These are phyloP conservation scores for Schizopygopsis malacanthus DNA, from an alignment of 2,797 vertebrate genomes.

Conservation along the genomic window DNA sequence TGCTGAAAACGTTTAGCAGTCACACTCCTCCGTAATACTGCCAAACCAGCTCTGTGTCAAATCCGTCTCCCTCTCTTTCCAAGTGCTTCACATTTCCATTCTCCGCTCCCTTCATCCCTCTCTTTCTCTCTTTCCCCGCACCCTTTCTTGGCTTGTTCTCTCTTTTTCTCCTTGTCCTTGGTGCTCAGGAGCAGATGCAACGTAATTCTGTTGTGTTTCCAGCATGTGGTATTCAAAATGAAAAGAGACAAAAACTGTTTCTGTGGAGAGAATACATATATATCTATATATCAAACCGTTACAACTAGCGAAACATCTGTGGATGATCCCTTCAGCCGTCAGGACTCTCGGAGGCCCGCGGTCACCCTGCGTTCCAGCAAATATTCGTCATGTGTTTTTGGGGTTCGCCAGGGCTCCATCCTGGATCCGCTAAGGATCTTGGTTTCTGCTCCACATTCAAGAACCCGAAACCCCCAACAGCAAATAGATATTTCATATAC, in stretches of 20 bases:
- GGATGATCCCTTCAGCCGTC: constrained; percentile 75
- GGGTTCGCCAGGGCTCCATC: constrained; percentile 63
- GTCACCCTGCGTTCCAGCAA: constrained; percentile 73
- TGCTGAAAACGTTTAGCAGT: constrained; percentile 37
- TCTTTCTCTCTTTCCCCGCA: constrained; percentile 41
- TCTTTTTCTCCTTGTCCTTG: constrained; percentile 75
- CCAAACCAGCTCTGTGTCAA: constrained; percentile 70
- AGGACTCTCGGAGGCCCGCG: constrained; percentile 68
- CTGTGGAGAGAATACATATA: constrained; percentile 71
- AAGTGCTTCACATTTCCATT: constrained; percentile 59
- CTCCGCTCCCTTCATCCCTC: constrained; percentile 35
- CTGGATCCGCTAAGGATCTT: constrained; percentile 63
- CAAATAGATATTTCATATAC: constrained; percentile 79
- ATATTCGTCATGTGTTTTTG: constrained; percentile 74
- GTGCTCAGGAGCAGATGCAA: constrained; percentile 71
- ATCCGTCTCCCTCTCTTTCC: constrained; percentile 53
- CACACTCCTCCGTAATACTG: constrained; percentile 64
- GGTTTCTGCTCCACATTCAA: constrained; percentile 67
- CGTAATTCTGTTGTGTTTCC: constrained; percentile 81
- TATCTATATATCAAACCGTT: constrained; percentile 56
- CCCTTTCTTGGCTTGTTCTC: constrained; percentile 59
- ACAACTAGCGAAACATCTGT: constrained; percentile 73
- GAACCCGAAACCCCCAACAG: constrained; percentile 70
- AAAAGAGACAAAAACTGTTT: constrained; percentile 78
- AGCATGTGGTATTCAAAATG: constrained; percentile 86